phyloP scores from a whole-genome alignment of 2,797 vertebrate genomes.

The Serranus cabrilla region DNA sequence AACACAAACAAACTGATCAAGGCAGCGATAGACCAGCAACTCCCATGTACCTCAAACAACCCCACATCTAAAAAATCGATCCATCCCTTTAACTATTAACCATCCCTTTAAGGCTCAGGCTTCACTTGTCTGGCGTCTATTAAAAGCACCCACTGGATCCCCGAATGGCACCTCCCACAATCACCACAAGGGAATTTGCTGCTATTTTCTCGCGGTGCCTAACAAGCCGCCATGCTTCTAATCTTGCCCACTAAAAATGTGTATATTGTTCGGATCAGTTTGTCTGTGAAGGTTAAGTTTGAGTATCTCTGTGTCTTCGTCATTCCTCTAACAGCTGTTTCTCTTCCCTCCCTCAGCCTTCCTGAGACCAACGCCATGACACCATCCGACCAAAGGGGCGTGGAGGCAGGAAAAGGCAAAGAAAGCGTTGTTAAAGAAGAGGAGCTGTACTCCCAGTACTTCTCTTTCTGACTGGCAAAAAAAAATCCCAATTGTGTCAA shows the following conservation, averaged over 20 bases:
- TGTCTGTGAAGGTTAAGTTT: not conserved
- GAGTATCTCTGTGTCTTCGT: not conserved
- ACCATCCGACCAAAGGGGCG: conserved; percentile 23
- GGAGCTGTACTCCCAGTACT: conserved; percentile 77
- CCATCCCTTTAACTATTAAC: too few species aligned
- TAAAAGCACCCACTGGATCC: conserved; percentile 8
- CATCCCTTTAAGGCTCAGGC: not conserved
- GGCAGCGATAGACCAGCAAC: too few species aligned
- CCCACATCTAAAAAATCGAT: too few species aligned
- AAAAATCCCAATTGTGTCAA: conserved; percentile 39
- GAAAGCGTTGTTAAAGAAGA: conserved; percentile 53
- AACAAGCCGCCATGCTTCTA: not conserved
- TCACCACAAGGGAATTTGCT: not conserved
- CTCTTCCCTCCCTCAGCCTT: conserved; percentile 69
- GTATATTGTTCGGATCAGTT: not conserved
- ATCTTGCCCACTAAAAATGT: not conserved
- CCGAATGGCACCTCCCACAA: not conserved
- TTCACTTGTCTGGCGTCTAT: conserved; percentile 15
- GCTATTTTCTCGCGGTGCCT: conserved; percentile 4
- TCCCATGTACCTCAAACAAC: too few species aligned
- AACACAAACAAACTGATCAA: too few species aligned
- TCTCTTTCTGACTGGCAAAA: conserved; percentile 83
- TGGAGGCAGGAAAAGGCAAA: conserved; percentile 46
- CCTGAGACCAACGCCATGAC: conserved; percentile 67
- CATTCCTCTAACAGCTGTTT: conserved; percentile 12